Base-by-base conservation (phyloP, 2,113 vertebrate species). In the Cavia porcellus region DNA sequence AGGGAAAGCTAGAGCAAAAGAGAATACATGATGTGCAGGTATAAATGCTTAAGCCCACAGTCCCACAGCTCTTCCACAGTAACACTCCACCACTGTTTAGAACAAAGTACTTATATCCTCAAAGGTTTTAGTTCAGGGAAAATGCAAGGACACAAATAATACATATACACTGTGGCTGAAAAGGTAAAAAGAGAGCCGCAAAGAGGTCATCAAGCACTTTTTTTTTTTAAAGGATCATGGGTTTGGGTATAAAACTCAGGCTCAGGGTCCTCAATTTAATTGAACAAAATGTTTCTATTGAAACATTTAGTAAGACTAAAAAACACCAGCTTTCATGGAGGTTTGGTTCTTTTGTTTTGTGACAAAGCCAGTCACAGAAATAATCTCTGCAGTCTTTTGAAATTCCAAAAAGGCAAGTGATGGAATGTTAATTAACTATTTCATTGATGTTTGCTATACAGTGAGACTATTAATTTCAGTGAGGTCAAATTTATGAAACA, bases 401-500 rank as follows among this genome's bases (percentile, higher is more conserved):
- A 94, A 86, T 82, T 90, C 89, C 88, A 68, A 90, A 95, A 84
- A 80, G 79, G 55, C 79, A 97, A 91, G 92, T 50, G n/a, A 94
- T 80, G 30, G 86, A 66, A 75, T 86, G 45, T 79, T 97, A 95
- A 97, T 97, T 97, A 97, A 95, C 85, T 25, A 25, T 93, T 97
- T 97, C 94, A 82, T 95, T 94, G 97, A 74, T 88, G 70, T 96
- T 97, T 95, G 92, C 87, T 94, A 82, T 86, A 79, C 10, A 90
- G 77, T 52, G 20, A 95, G 61, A 45, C 84, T 93, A 88, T 72
- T 96, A 94, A 95, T 96, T 96, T 96, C 64, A 86, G 45, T 38
- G 82, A 98, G 95, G 95, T 96, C 96, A 92, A 94, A 97, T 97
- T 97, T 94, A 97, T 57, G 90, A 92, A 42, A 82, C 22, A 77